Percentiles rank a stretch among this genome's conserved stretches.
phyloP scores from a whole-genome alignment of 2,888 invertebrate genomes.

The Campoletis raptor region DNA sequence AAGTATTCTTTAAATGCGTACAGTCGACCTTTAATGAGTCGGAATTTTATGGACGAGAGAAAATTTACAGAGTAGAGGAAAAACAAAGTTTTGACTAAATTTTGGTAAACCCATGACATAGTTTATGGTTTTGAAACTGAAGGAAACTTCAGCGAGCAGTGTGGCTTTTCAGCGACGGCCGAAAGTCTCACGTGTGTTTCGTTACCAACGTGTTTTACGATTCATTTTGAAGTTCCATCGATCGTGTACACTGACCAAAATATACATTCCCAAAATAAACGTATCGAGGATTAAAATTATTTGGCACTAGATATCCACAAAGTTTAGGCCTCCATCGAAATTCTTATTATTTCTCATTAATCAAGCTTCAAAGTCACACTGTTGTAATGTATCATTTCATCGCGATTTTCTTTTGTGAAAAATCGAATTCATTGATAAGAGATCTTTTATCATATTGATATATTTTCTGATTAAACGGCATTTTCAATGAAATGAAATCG shows the following conservation, averaged over 20 bases:
- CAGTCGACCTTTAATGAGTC: constrained; percentile 24
- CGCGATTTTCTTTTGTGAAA: neutral
- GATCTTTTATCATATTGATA: neutral
- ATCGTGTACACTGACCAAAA: neutral
- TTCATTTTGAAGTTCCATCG: constrained; percentile 19
- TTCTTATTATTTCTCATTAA: neutral
- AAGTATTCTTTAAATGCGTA: constrained; percentile 22
- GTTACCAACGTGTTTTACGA: constrained; percentile 17
- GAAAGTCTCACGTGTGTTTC: constrained; percentile 1
- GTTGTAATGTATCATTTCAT: no score
- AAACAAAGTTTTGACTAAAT: constrained; percentile 32
- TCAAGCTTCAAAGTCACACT: no score
- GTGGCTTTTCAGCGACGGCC: constrained; percentile 13
- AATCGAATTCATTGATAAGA: neutral
- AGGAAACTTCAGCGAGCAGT: constrained; percentile 9
- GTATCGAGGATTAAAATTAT: neutral
- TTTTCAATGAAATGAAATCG: neutral
- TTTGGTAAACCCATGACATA: constrained; percentile 9
- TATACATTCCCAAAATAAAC: neutral
- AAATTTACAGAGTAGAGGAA: neutral
- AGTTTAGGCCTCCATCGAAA: neutral
- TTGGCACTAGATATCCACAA: neutral
- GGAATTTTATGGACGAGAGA: neutral
- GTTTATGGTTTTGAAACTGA: constrained; percentile 51
- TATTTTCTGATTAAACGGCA: neutral